Evolutionary conservation across 1,140 invertebrate genomes (phyloP), one percentile per base, ranked within the genome.

Genomic region (Physella acuta): DNA sequence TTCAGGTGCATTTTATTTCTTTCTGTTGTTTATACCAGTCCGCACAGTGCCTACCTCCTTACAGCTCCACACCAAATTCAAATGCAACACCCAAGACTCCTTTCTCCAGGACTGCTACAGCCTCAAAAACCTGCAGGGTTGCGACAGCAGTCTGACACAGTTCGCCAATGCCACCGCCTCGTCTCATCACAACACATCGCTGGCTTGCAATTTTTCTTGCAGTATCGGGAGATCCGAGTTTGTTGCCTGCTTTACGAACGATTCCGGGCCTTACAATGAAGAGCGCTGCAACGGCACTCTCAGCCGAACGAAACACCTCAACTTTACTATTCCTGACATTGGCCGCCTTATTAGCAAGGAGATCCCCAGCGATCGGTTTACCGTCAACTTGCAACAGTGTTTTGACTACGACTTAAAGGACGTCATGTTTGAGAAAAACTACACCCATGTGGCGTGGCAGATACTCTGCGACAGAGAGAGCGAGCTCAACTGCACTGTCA

Each of bases 31-130:
- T 56, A 52, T 66, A 59, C 78, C 37, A 74, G 77, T 17, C 76
- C 80, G n/a, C 16, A 37, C 52, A 73, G 71, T 26, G 33, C 39
- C 59, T 17, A 53, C 1, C 33, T 53, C 28, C 39, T 39, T n/a
- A n/a, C 36, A 39, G 39, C 58, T 78, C 31, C 52, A 61, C 8
- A 75, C 75, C 17, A 71, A 74, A 1, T 63, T 80, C 17, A 65
- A 76, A 20, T 80, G 79, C 55, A 78, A 76, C 58, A 66, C 74
- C 11, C 64, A 75, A 39, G 78, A 79, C 55, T 82, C 79, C 0
- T 82, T 71, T 70, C 63, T 71, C 51, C 28, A 70, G 31, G 78
- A 78, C 68, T 78, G 78, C 60, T 31, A 63, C 5, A 20, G 34
- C 24, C 17, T 1, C 3, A 31, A 33, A 33, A 11, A 26, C 2